Evolutionary conservation across 2,113 vertebrate genomes (phyloP).

Genomic region (Aspidoscelis tigris): DNA sequence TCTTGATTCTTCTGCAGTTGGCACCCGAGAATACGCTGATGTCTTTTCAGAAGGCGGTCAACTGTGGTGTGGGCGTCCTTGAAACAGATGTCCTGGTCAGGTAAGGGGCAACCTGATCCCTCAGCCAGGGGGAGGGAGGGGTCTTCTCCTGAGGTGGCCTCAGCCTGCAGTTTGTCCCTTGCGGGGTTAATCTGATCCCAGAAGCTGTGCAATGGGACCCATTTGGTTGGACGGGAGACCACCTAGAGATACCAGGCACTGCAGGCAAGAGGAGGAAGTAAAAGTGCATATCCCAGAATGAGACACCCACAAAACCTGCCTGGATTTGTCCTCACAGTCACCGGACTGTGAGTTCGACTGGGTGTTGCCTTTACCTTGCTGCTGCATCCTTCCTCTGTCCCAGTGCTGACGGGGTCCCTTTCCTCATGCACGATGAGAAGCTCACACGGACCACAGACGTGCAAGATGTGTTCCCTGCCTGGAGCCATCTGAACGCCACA

Average conservation of each 20-base stretch:
- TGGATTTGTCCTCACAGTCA: too few relatives aligned
- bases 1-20: slow-evolving; percentile 73
- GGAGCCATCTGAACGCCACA: slow-evolving; percentile 54
- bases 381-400: background rate
- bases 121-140: background rate
- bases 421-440: slow-evolving; percentile 91
- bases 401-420: slow-evolving; percentile 82
- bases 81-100: slow-evolving; percentile 94
- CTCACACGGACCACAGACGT: slow-evolving; percentile 88
- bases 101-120: slow-evolving; percentile 63
- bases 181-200: too few relatives aligned
- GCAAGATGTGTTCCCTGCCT: slow-evolving; percentile 71
- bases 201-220: too few relatives aligned
- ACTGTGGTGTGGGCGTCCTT: slow-evolving; percentile 83
- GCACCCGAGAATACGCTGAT: slow-evolving; percentile 96
- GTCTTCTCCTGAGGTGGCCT: background rate
- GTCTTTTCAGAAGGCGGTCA: slow-evolving; percentile 83
- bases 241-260: too few relatives aligned
- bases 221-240: too few relatives aligned
- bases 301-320: too few relatives aligned
- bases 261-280: too few relatives aligned
- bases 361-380: too few relatives aligned
- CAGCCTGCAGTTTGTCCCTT: too few relatives aligned
- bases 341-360: too few relatives aligned
- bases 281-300: too few relatives aligned